phyloP scores from a whole-genome alignment of 1,140 invertebrate genomes.

The Stegodyphus dumicola region DNA sequence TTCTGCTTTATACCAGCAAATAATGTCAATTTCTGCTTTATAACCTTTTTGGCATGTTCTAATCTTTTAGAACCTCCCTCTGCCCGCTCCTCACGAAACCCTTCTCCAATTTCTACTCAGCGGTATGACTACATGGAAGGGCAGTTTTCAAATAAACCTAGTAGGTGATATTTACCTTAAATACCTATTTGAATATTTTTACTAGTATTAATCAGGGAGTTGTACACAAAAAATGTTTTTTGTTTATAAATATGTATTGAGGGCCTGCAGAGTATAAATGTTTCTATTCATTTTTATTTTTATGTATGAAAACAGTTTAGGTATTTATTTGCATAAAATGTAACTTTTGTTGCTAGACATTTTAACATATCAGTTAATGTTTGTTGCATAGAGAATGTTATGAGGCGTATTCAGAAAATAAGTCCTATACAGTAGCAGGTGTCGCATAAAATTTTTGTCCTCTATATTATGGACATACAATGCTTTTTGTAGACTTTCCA shows the following conservation, averaged over 20 bases:
- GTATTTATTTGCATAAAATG: neutral
- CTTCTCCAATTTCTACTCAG: slow-evolving; percentile 67
- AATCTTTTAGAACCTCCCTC: slow-evolving; percentile 67
- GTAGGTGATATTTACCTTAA: slow-evolving; percentile 17
- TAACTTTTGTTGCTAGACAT: neutral
- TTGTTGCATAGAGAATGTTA: no score
- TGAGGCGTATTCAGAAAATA: no score
- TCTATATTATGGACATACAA: no score
- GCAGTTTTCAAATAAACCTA: slow-evolving; percentile 66
- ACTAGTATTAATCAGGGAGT: no score
- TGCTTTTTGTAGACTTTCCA: no score
- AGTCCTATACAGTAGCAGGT: no score
- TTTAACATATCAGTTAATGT: neutral
- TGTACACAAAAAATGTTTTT: no score
- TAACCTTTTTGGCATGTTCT: neutral
- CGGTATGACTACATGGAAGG: slow-evolving; percentile 70
- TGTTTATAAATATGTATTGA: no score
- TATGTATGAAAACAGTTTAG: no score
- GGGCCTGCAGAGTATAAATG: neutral
- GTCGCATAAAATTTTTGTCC: no score
- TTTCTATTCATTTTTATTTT: no score
- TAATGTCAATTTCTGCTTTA: neutral
- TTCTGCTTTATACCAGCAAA: neutral
- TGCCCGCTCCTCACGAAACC: slow-evolving; percentile 68
- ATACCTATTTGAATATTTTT: no score